phyloP scores from a whole-genome alignment of 2,113 vertebrate species.

The Hypanus sabinus region DNA sequence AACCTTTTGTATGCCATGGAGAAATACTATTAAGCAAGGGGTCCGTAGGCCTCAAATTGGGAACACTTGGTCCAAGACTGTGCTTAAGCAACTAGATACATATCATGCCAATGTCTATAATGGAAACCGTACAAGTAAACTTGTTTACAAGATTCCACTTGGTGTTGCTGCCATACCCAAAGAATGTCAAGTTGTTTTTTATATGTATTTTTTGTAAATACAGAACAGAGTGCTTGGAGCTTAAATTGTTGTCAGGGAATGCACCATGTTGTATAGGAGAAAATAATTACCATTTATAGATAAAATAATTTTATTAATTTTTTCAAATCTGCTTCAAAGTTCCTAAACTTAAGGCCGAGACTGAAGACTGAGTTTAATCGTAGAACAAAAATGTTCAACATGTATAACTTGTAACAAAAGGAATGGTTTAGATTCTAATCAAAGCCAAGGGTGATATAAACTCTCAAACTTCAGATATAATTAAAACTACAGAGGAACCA shows the following conservation, averaged over 20 bases:
- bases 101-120: not conserved
- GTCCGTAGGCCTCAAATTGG: no score
- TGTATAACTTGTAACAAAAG: not conserved
- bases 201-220: not conserved
- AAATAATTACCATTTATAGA: not conserved
- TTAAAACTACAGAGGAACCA: not conserved
- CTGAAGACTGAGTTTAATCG: not conserved
- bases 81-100: not conserved
- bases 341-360: not conserved
- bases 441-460: not conserved
- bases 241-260: not conserved
- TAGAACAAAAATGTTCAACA: not conserved
- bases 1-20: no score
- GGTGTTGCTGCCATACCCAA: not conserved
- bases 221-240: not conserved
- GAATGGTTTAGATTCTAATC: not conserved
- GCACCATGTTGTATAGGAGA: not conserved
- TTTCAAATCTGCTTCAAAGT: not conserved
- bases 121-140: not conserved
- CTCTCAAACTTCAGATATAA: not conserved
- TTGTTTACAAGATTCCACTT: not conserved
- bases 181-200: not conserved
- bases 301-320: not conserved
- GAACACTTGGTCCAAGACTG: no score
- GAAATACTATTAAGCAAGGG: no score